Conservation (phyloP, 2,113 vertebrate genomes). For the Gorsachius goisagi region DNA sequence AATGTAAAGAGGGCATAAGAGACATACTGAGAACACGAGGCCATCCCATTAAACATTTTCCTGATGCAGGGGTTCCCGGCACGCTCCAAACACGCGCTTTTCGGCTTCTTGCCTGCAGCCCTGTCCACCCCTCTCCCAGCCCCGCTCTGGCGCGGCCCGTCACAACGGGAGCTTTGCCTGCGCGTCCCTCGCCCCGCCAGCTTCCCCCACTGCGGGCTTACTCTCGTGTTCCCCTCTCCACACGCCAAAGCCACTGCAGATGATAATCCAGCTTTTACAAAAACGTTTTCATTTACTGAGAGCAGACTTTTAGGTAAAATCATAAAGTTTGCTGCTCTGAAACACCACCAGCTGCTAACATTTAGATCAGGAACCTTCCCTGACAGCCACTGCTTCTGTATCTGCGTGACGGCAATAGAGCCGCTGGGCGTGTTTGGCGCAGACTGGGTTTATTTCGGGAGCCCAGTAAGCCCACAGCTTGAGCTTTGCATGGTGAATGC, state of each 20-base stretch:
- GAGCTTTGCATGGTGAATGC: not conserved
- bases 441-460: not conserved
- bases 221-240: not conserved
- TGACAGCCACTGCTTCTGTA: not conserved
- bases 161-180: accelerated
- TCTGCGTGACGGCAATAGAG: not conserved
- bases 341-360: not conserved
- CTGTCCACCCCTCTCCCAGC: accelerated
- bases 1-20: not conserved
- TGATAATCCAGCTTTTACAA: not conserved
- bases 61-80: not conserved
- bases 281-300: not conserved
- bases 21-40: not conserved
- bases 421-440: not conserved
- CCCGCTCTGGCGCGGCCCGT: accelerated
- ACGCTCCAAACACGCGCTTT: accelerated
- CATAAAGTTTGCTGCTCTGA: not conserved
- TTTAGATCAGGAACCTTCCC: not conserved
- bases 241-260: not conserved
- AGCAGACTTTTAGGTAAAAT: not conserved
- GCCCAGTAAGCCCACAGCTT: not conserved
- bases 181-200: not conserved
- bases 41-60: not conserved
- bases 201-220: not conserved
- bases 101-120: accelerated